Evolutionary conservation across 1,140 invertebrate genomes (phyloP).

Genomic region (Atta texana): DNA sequence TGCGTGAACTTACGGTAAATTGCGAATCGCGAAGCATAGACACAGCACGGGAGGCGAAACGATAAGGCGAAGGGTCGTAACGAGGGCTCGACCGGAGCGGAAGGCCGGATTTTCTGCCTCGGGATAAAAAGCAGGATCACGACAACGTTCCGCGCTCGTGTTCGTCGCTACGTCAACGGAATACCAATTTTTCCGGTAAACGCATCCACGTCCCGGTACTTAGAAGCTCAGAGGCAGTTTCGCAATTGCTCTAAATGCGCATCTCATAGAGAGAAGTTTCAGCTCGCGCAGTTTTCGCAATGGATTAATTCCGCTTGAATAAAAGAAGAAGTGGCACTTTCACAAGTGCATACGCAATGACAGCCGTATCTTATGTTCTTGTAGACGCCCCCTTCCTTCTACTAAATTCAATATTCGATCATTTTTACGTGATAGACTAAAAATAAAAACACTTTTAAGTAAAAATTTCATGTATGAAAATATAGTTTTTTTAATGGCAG

Average conservation of each 20-base stretch:
- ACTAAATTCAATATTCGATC: background rate
- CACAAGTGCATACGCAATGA: slow-evolving; percentile 27
- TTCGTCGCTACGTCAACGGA: slow-evolving; percentile 63
- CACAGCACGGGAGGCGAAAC: background rate
- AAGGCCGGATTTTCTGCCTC: slow-evolving; percentile 60
- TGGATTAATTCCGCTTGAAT: slow-evolving; percentile 46
- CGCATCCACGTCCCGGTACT: slow-evolving; percentile 53
- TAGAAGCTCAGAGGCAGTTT: slow-evolving; percentile 46
- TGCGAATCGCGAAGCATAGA: slow-evolving; percentile 65
- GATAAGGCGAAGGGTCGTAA: slow-evolving; percentile 44
- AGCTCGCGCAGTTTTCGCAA: slow-evolving; percentile 17
- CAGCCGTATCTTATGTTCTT: slow-evolving; percentile 1
- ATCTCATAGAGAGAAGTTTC: slow-evolving; percentile 30
- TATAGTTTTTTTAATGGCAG: no score
- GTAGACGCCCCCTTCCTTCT: background rate
- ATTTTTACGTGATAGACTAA: background rate
- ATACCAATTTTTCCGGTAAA: slow-evolving; percentile 70
- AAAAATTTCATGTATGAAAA: background rate
- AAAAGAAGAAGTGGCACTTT: slow-evolving; percentile 53
- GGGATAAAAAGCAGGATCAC: slow-evolving; percentile 68
- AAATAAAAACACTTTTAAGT: background rate
- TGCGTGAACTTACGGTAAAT: slow-evolving; percentile 63
- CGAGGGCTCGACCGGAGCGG: slow-evolving; percentile 54
- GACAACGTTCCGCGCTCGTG: slow-evolving; percentile 45
- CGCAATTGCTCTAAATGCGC: slow-evolving; percentile 45